phyloP scores from a whole-genome alignment of 1,140 invertebrate genomes.

The Chymomyza costata region DNA sequence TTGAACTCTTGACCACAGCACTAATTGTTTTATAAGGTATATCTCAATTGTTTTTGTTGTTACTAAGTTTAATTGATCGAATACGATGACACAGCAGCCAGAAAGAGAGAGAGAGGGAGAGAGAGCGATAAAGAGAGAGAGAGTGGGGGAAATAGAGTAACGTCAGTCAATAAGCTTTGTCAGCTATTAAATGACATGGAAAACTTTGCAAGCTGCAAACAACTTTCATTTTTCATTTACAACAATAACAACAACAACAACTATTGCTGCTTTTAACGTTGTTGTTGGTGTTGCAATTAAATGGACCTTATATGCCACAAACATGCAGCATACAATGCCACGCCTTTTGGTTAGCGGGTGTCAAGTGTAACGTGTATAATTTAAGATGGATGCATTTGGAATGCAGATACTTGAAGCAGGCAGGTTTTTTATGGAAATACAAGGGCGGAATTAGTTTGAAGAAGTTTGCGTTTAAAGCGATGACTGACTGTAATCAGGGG shows the following conservation, averaged over 20 bases:
- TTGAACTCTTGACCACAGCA: slow-evolving; percentile 59
- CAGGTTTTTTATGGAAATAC: no score
- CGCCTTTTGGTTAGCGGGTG: slow-evolving; percentile 62
- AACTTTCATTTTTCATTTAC: slow-evolving; percentile 67
- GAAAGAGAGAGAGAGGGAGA: no score
- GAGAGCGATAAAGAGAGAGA: no score
- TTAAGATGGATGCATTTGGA: no score
- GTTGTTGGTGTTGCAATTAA: slow-evolving; percentile 56
- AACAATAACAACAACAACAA: slow-evolving; percentile 21
- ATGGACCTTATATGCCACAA: slow-evolving; percentile 50
- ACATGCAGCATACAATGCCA: background rate
- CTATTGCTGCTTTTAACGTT: slow-evolving; percentile 1
- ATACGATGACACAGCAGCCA: slow-evolving; percentile 50
- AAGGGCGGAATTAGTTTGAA: no score
- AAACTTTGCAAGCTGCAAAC: slow-evolving; percentile 41
- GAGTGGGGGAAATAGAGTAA: no score
- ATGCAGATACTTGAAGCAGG: no score
- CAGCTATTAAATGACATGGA: slow-evolving; percentile 10
- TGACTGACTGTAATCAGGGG: no score
- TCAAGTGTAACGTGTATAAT: slow-evolving; percentile 67
- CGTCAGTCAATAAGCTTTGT: slow-evolving; percentile 17
- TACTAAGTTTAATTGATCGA: slow-evolving; percentile 60
- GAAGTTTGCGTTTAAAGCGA: no score
- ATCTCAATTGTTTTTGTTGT: slow-evolving; percentile 41
- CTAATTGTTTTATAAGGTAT: slow-evolving; percentile 59